Evolutionary conservation across 2,113 vertebrate species (phyloP), one percentile per base, ranked within the genome.

Genomic region (Numida meleagris): DNA sequence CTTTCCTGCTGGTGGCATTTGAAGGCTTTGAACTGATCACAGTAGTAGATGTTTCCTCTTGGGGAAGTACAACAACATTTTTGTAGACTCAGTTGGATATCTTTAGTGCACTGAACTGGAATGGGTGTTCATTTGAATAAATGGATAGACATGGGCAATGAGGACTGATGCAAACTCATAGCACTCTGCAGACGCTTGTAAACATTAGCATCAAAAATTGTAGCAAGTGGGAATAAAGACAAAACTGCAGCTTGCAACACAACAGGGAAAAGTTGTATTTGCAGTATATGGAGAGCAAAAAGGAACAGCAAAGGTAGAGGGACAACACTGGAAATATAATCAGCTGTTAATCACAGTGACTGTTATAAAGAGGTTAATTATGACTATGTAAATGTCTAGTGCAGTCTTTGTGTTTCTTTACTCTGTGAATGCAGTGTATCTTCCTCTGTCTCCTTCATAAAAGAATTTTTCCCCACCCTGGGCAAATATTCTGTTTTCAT

Each of bases 1-100:
- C 91, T 87, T 84, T 31, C 81, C 78, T 81, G 84, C 89, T 95
- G 89, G 53, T 94, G 70, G 70, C 65, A 75, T 95, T 95, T 90
- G 90, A 87, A 92, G 70, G 36, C 70, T 82, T 72, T 42, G 62
- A 94, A 87, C 95, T 91, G 70, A 84, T 94, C 91, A 72, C 89
- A 92, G 93, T 78, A 86, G 93, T 89, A 67, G 51, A 23, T 92
- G 74, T 46, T 84, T 51, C n/a, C 95, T 94, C 43, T 78, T 50
- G 57, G 61, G 89, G 46, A 92, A 34, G 38, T 45, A 78, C 72
- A 89, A 86, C 31, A 86, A 42, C 19, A 55, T 86, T 75, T 48
- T 72, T 20, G 29, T 38, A 78, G n/a, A 50, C 73, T 84, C 46
- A 14, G 68, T 59, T 82, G 86, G 51, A 88, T 93, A 55, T 86